phyloP scores from a whole-genome alignment of 2,888 invertebrate species.

The Hipparchia semele region DNA sequence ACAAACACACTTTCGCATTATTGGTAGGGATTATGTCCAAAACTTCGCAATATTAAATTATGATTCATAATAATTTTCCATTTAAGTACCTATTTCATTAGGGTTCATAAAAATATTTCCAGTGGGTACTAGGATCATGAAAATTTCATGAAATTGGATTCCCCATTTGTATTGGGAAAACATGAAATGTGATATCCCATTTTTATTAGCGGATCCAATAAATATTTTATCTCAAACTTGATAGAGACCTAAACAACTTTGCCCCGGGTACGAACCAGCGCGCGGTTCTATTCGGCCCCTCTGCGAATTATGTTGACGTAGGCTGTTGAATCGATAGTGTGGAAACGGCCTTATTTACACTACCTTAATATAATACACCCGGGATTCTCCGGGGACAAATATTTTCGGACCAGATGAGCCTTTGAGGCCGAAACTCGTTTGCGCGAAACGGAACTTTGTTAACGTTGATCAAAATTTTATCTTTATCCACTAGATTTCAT shows the following conservation, averaged over 20 bases:
- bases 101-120: background rate
- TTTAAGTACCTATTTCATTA: background rate
- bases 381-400: conserved; percentile 53
- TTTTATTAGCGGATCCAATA: conserved; percentile 33
- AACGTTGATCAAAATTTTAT: background rate
- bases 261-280: conserved; percentile 29
- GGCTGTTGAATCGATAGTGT: conserved; percentile 52
- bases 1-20: background rate
- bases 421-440: conserved; percentile 32
- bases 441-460: conserved; percentile 20
- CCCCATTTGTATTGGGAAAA: conserved; percentile 16
- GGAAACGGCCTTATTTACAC: conserved; percentile 60
- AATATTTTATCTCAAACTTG: conserved; percentile 35
- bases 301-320: conserved; percentile 50
- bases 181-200: conserved; percentile 27
- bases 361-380: conserved; percentile 56
- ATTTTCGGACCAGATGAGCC: conserved; percentile 48
- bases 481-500: no score
- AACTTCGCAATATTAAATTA: conserved; percentile 12
- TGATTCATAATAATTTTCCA: conserved; percentile 7
- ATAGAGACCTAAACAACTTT: conserved; percentile 30
- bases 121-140: background rate
- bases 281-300: conserved; percentile 44
- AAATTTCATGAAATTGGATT: conserved; percentile 3
- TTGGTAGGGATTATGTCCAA: background rate